Evolutionary conservation across 2,888 invertebrate genomes (phyloP).

Genomic region (Netelia inedita): DNA sequence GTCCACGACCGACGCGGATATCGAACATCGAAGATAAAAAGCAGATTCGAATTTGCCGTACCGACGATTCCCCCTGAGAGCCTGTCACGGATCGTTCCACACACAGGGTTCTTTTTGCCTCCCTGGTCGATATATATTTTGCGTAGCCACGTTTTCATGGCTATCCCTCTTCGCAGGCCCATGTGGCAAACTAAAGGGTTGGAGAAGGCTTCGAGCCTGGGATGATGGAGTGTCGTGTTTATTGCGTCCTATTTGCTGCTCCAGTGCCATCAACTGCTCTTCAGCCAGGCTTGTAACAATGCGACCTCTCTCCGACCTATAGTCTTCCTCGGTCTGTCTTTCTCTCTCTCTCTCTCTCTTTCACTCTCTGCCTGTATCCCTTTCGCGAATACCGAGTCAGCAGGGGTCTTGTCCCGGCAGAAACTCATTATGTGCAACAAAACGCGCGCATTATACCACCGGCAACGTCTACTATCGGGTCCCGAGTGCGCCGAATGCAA

Average conservation of each 20-base stretch:
- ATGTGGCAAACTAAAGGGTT: slow-evolving; percentile 75
- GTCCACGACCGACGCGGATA: neutral
- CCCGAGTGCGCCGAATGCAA: slow-evolving; percentile 19
- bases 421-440: slow-evolving; percentile 79
- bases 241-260: slow-evolving; percentile 78
- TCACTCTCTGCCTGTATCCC: slow-evolving; percentile 49
- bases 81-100: neutral
- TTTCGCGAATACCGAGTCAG: slow-evolving; percentile 51
- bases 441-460: slow-evolving; percentile 48
- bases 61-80: slow-evolving; percentile 15
- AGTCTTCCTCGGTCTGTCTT: slow-evolving; percentile 13
- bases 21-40: slow-evolving; percentile 11
- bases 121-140: slow-evolving; percentile 31
- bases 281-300: slow-evolving; percentile 42
- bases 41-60: slow-evolving; percentile 24
- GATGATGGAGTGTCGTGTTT: slow-evolving; percentile 81
- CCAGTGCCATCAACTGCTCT: slow-evolving; percentile 67
- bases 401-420: slow-evolving; percentile 71
- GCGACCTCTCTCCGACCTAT: too few relatives aligned
- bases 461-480: neutral
- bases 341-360: slow-evolving; percentile 50
- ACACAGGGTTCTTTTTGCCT: neutral
- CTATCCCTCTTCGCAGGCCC: slow-evolving; percentile 41
- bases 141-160: slow-evolving; percentile 10
- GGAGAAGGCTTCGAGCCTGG: slow-evolving; percentile 68